Conservation (phyloP, 2,113 vertebrate species). For the Anarhynchus alexandrinus region DNA sequence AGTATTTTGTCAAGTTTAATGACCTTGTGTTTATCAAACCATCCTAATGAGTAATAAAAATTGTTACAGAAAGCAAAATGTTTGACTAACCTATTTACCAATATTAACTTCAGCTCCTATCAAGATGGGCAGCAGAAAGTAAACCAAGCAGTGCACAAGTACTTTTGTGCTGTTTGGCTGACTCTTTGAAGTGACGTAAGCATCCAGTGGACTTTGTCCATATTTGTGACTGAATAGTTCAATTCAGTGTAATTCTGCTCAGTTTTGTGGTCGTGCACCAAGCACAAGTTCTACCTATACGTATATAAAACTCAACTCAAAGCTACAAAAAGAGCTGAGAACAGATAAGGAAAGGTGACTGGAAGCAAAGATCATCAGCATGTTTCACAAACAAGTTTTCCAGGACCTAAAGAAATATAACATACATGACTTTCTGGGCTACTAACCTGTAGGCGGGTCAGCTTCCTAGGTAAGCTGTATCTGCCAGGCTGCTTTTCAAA, state of each 20-base stretch:
- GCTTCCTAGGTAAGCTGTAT: not conserved
- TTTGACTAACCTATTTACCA: not conserved
- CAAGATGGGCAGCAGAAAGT: not conserved
- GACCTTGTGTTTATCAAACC: not conserved
- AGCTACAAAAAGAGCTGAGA: not conserved
- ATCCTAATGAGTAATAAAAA: not conserved
- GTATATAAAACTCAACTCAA: not conserved
- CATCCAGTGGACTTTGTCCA: conserved; percentile 26
- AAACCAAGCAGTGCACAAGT: not conserved
- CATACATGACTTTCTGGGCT: not conserved
- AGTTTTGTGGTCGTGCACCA: accelerated
- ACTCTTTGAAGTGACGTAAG: not conserved
- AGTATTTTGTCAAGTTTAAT: not conserved
- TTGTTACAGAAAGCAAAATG: not conserved
- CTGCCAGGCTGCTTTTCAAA: not conserved
- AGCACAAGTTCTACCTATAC: not conserved
- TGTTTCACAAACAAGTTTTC: not conserved
- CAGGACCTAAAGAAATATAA: not conserved
- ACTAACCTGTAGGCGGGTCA: not conserved
- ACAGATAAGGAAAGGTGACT: not conserved
- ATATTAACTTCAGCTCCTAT: not conserved
- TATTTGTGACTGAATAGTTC: not conserved
- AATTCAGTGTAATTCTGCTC: not conserved
- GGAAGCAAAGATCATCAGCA: not conserved
- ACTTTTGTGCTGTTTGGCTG: not conserved